Conservation (phyloP, 2,113 vertebrate species). For the Ochotona curzoniae region DNA sequence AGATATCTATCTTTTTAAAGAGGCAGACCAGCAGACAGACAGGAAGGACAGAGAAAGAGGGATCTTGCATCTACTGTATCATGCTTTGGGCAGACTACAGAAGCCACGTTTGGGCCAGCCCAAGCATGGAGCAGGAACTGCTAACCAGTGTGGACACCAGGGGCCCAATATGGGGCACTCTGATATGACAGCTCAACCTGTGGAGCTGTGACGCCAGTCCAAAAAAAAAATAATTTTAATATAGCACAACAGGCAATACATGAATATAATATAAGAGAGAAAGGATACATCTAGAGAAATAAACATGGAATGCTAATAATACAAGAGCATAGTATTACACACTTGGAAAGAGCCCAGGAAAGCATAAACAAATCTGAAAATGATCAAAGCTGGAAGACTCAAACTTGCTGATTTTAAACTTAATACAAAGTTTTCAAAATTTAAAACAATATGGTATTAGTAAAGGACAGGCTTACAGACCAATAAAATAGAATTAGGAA, state of each 20-base stretch:
- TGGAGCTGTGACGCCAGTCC: too few relatives aligned
- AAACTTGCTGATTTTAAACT: neutral
- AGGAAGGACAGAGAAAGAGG: too few relatives aligned
- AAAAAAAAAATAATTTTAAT: neutral
- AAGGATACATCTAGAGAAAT: neutral
- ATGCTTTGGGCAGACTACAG: too few relatives aligned
- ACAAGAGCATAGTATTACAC: neutral
- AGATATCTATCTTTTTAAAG: too few relatives aligned
- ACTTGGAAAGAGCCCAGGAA: neutral
- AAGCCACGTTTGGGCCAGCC: too few relatives aligned
- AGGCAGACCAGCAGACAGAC: too few relatives aligned
- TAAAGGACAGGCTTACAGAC: neutral
- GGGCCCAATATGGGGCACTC: too few relatives aligned
- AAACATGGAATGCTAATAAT: neutral
- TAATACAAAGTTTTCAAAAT: constrained; percentile 9
- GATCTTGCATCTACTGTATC: too few relatives aligned
- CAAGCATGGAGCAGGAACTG: too few relatives aligned
- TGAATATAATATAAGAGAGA: neutral
- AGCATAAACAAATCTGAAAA: neutral
- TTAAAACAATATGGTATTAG: neutral
- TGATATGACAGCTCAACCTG: too few relatives aligned
- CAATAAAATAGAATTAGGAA: neutral
- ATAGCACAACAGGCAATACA: neutral
- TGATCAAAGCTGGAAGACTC: neutral
- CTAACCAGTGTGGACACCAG: too few relatives aligned